Base-by-base conservation (phyloP, 2,113 vertebrate genomes). In the Syngnathus floridae region DNA sequence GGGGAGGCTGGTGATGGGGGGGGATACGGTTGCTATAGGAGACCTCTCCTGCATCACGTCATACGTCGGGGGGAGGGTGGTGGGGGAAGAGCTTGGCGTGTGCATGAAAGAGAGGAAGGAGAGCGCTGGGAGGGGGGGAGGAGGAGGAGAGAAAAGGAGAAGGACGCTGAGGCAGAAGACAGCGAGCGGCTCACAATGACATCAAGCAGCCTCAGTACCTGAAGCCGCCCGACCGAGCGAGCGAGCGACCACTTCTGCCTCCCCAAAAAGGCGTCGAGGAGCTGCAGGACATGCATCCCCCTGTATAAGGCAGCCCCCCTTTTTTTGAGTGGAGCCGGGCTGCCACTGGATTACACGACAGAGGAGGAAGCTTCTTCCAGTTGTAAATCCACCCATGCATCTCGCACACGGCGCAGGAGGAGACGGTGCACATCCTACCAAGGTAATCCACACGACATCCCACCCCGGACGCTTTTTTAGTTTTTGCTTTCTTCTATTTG, bases 11-110 rank as follows among this genome's bases (percentile, higher is more conserved):
- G 2, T 10, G 16, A 21, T 37, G 57, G 5, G 31, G 51, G 76
- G 76, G 80, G 83, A 81, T 87, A 72, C 82, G 86, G 86, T 88
- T 89, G 88, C 88, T 83, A 88, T 83, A 83, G 88, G 88, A 87
- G 88, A 89, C 76, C 79, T 79, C 66, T 76, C 74, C 80, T 85
- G 78, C 88, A 88, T 89, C 86, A 88, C 88, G 86, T 88, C 84
- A 88, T 87, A 80, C 77, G 71, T 49, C 31, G 68, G 61, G 2
- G 69, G 67, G 31, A 16, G 40, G 60, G 60, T 11, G 64, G 65
- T 3, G 70, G 38, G 66, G 59, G 26, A 66, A 41, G 78, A 9
- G 73, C 69, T 65, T 59, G 63, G 84, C 77, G 83, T 67, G 75
- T 75, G 75, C 37, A 31, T 46, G 68, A 69, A 14, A 31, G 54